These are phyloP conservation scores for Hermetia illucens DNA, from an alignment of 1,140 invertebrate genomes.

Conservation along the genomic window DNA sequence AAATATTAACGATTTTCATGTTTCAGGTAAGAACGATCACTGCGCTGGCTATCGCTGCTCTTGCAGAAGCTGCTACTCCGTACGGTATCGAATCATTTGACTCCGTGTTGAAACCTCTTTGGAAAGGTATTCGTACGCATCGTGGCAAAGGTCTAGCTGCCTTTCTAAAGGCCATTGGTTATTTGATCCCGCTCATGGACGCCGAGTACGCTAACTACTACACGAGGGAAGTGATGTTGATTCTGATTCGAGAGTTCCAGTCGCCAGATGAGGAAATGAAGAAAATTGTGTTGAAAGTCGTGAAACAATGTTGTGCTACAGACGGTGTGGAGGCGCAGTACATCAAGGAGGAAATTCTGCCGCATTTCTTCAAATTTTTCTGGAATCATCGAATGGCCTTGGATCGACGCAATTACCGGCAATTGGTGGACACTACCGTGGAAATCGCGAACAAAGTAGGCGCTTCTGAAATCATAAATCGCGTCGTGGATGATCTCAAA, in stretches of 20 bases:
- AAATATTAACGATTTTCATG: too few relatives aligned
- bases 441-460: constrained; percentile 99
- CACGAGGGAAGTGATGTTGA: constrained; percentile 98
- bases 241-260: constrained; percentile 97
- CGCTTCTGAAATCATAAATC: constrained; percentile 94
- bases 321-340: constrained; percentile 99
- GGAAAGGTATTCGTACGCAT: constrained; percentile 98
- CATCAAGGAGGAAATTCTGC: constrained; percentile 97
- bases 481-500: constrained; percentile 97
- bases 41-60: constrained; percentile 91
- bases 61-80: constrained; percentile 95
- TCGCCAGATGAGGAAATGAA: constrained; percentile 99
- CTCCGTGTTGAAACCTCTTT: constrained; percentile 95
- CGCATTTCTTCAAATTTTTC: constrained; percentile 99
- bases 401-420: constrained; percentile 92
- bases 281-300: constrained; percentile 98
- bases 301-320: constrained; percentile 99
- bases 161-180: constrained; percentile 98
- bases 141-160: constrained; percentile 97
- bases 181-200: constrained; percentile 98
- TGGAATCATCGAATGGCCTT: constrained; percentile 99
- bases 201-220: constrained; percentile 99
- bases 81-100: constrained; percentile 99
- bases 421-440: constrained; percentile 97
- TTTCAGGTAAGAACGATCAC: constrained; percentile 99